A percentile compares a stretch with the other conserved stretches of the same genome.
Conservation (phyloP, 2,113 vertebrate genomes). For the Lophura nycthemera region DNA sequence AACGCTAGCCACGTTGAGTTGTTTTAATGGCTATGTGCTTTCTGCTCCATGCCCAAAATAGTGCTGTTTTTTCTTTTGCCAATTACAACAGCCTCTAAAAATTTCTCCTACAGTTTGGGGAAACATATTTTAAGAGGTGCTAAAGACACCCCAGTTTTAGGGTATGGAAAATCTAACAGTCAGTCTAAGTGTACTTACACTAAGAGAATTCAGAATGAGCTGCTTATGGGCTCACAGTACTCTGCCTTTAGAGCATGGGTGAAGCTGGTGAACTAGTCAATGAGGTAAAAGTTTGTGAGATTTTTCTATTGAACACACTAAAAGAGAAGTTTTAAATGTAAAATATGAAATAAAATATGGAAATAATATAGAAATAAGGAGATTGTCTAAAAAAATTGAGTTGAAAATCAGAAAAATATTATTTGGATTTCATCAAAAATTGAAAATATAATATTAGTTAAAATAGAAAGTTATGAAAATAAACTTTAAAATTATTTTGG, state of each 20-base stretch:
- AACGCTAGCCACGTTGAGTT: neutral
- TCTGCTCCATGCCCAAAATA: neutral
- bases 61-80: neutral
- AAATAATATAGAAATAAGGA: neutral
- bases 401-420: neutral
- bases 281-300: neutral
- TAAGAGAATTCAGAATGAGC: neutral
- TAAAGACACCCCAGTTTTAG: neutral
- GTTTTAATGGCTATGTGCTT: conserved; percentile 12
- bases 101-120: neutral
- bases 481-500: neutral
- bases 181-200: neutral
- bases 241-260: neutral
- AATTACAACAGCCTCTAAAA: neutral
- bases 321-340: neutral
- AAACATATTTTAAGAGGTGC: neutral
- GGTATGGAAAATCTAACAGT: neutral
- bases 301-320: neutral
- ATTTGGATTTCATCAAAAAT: neutral
- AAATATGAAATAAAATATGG: neutral
- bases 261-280: neutral
- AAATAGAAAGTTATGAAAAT: neutral
- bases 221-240: too few relatives aligned
- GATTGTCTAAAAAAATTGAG: rapidly evolving
- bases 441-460: neutral